Conservation (phyloP, 2,888 invertebrate species). For the Sabatieria punctata region DNA sequence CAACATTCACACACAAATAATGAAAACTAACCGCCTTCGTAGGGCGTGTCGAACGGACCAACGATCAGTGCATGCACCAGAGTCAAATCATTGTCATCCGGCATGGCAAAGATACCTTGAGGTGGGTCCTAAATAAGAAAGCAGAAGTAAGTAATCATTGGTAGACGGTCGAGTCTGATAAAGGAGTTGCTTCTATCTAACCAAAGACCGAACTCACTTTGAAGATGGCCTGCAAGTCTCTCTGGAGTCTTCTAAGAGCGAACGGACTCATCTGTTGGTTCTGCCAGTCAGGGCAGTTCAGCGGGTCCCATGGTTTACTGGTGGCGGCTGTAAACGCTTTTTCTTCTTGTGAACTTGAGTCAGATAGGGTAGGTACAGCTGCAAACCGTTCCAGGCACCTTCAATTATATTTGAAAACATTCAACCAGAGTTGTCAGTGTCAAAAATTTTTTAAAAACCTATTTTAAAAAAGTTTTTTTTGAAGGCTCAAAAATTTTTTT, state of each 20-base stretch:
- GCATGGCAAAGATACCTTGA: slow-evolving; percentile 42
- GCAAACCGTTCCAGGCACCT: too few relatives aligned
- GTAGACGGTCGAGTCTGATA: too few relatives aligned
- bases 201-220: too few relatives aligned
- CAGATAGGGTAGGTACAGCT: too few relatives aligned
- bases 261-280: background rate
- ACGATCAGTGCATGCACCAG: slow-evolving; percentile 42
- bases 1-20: slow-evolving; percentile 18
- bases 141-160: slow-evolving; percentile 43
- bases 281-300: background rate
- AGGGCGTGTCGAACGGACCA: slow-evolving; percentile 44
- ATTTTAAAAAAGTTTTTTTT: too few relatives aligned
- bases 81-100: slow-evolving; percentile 42
- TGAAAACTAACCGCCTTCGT: slow-evolving; percentile 39
- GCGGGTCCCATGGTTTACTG: background rate
- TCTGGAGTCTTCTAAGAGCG: background rate
- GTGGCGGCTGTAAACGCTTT: too few relatives aligned
- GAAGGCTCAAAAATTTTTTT: too few relatives aligned
- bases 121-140: slow-evolving; percentile 43
- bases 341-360: too few relatives aligned
- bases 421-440: too few relatives aligned
- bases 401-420: too few relatives aligned
- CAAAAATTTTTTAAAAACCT: too few relatives aligned
- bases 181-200: too few relatives aligned
- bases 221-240: background rate